These are phyloP conservation scores for Phaetusa simplex DNA, from an alignment of 2,113 vertebrate species.

Conservation along the genomic window DNA sequence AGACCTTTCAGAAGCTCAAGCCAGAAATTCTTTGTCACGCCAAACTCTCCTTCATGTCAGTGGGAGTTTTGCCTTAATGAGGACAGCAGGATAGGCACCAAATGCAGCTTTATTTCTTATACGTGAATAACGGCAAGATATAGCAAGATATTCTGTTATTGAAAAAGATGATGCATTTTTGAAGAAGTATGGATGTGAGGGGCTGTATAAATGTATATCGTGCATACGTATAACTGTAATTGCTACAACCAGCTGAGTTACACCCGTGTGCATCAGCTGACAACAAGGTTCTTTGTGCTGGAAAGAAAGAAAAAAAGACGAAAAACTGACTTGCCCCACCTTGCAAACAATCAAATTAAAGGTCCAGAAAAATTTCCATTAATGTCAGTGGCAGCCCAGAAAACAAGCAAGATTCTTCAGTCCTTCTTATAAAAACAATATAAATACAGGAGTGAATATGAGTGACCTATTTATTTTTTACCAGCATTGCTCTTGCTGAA, in stretches of 20 bases:
- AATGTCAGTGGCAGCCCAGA: not conserved
- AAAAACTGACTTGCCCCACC: not conserved
- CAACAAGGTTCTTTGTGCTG: not conserved
- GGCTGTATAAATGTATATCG: not conserved
- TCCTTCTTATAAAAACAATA: not conserved
- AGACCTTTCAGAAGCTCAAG: not conserved
- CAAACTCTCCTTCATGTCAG: constrained; percentile 5
- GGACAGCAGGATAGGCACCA: not conserved
- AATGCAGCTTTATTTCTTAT: constrained; percentile 5
- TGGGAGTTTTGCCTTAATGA: constrained; percentile 39
- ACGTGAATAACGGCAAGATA: not conserved
- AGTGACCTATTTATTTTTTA: constrained; percentile 18
- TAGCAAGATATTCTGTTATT: not conserved
- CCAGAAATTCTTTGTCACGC: not conserved
- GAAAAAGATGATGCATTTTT: not conserved
- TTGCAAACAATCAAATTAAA: constrained; percentile 25
- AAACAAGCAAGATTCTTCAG: not conserved
- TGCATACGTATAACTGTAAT: not conserved
- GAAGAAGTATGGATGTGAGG: not conserved
- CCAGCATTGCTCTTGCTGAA: not conserved
- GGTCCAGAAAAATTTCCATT: not conserved
- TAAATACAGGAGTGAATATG: not conserved
- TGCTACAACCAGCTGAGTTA: constrained; percentile 1
- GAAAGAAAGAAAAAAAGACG: constrained; percentile 2
- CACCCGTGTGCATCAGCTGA: not conserved